Conservation (phyloP, 2,797 vertebrate genomes). For the Lepilemur ruficaudatus region DNA sequence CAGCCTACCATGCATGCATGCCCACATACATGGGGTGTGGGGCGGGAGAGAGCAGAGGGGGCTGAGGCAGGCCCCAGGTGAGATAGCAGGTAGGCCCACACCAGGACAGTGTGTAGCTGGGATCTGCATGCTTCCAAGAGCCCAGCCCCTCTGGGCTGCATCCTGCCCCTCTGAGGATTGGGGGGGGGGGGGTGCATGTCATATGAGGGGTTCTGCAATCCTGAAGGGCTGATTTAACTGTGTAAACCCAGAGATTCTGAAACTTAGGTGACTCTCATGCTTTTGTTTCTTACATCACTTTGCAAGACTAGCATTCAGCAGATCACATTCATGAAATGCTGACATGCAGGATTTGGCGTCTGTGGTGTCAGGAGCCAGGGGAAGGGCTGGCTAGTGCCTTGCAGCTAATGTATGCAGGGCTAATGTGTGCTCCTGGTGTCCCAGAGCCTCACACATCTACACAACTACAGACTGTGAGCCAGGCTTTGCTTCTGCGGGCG, state of each 20-base stretch:
- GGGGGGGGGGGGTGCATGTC: neutral
- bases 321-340: neutral
- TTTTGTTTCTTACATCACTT: neutral
- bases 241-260: neutral
- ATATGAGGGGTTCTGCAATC: neutral
- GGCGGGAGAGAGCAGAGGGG: neutral
- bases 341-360: neutral
- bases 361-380: neutral
- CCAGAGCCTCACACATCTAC: neutral
- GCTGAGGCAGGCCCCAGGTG: neutral
- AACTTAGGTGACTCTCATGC: neutral
- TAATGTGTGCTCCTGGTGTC: too few relatives aligned
- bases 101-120: neutral
- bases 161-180: neutral
- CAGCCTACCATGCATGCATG: too few relatives aligned
- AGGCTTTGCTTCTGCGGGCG: neutral
- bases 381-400: neutral
- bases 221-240: too few relatives aligned
- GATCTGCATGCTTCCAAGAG: neutral
- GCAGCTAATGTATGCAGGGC: neutral
- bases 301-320: neutral
- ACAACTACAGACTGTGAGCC: too few relatives aligned
- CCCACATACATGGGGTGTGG: neutral
- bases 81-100: rapidly evolving
- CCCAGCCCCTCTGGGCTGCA: neutral